These are phyloP conservation scores for Rhabdornis inornatus DNA, from an alignment of 2,113 vertebrate genomes.

Conservation along the genomic window DNA sequence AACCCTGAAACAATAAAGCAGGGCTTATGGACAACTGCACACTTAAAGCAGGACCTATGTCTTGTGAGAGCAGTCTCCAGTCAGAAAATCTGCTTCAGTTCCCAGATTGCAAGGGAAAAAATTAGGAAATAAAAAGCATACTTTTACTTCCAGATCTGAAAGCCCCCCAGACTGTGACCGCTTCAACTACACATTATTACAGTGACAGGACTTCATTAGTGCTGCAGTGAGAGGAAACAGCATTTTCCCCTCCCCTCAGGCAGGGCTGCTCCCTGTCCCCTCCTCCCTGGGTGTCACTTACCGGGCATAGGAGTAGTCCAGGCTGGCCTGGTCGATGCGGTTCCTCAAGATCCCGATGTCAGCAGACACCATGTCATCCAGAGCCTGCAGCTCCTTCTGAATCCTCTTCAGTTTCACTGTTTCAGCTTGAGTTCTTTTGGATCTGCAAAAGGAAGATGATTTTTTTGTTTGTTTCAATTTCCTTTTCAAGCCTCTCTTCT, in stretches of 20 bases:
- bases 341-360: constrained; percentile 91
- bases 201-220: not conserved
- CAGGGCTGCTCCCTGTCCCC: not conserved
- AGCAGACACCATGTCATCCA: constrained; percentile 92
- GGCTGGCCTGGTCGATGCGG: constrained; percentile 88
- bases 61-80: not conserved
- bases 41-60: not conserved
- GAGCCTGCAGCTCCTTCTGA: constrained; percentile 90
- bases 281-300: constrained; percentile 32
- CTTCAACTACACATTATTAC: not conserved
- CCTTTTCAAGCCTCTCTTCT: not conserved
- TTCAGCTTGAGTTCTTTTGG: constrained; percentile 92
- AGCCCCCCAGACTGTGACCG: not conserved
- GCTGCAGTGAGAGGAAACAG: not conserved
- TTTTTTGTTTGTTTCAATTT: not conserved
- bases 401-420: constrained; percentile 89
- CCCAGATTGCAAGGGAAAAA: not conserved
- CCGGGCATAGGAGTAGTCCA: constrained; percentile 88
- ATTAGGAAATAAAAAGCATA: not conserved
- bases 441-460: constrained; percentile 71
- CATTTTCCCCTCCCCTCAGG: not conserved
- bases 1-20: constrained; percentile 19
- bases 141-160: not conserved
- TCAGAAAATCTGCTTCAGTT: not conserved
- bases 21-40: not conserved